Evolutionary conservation across 2,113 vertebrate species (phyloP), one percentile per base, ranked within the genome.

Genomic region (Ranitomeya imitator): DNA sequence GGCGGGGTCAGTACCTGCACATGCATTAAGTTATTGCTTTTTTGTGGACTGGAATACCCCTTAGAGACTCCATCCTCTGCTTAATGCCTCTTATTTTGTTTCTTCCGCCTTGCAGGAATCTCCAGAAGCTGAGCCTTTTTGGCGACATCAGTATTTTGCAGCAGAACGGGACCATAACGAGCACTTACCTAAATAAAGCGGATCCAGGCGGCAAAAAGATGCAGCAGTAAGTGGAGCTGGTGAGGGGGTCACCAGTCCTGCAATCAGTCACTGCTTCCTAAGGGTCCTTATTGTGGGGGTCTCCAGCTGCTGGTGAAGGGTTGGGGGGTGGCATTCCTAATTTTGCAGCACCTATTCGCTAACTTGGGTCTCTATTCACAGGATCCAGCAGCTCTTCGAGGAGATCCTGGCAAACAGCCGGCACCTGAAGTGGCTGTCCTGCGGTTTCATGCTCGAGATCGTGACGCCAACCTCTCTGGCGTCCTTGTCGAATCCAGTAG

Each of bases 141-240:
- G 98, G 97, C 86, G 98, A 99, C 94, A 97, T 97, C 87, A 97
- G 96, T 76, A 92, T 98, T 92, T 95, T 98, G 63, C 98, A 98
- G 88, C 97, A 99, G 73, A 97, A 99, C 90, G 97, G 97, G 91
- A 94, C 94, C 90, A 90, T 98, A 93, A 97, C 97, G 91, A 97
- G 95, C 86, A 95, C 96, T 71, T 96, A 96, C 93, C 96, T 99
- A 90, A 96, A 94, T 92, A 97, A 97, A 88, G 97, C 97, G 89
- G 97, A 98, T 90, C 97, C 97, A 79, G 97, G 97, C 69, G 96
- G 97, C 92, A 99, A 99, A 93, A 99, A 98, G 93, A 96, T 99
- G 90, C 97, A 97, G 77, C 97, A 99, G 98, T 99, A 95, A 97
- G 98, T 94, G 0, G 45, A 11, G 18, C 52, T 5, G 5, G 37